A percentile compares a stretch with the other conserved stretches of the same genome.
Conservation (phyloP, 30 jellyfish, hydroid and myxozoan genomes). For the Chrysaora quinquecirrha region DNA sequence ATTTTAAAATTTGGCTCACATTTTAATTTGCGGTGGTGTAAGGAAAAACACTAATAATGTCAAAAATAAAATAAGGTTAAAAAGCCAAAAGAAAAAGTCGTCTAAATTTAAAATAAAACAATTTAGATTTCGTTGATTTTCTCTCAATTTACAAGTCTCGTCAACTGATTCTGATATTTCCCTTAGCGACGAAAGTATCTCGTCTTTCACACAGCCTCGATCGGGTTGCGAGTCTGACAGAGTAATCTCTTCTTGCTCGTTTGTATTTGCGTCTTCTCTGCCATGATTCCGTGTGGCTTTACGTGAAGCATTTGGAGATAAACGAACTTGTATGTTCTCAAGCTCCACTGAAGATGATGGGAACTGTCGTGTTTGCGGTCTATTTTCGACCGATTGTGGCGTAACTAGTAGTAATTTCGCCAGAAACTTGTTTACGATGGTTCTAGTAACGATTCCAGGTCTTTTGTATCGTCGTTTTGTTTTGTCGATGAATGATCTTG, state of each 20-base stretch:
- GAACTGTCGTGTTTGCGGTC: not conserved
- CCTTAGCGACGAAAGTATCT: constrained; percentile 8
- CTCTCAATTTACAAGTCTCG: constrained; percentile 4
- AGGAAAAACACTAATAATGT: constrained; percentile 19
- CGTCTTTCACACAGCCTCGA: not conserved
- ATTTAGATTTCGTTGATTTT: not conserved
- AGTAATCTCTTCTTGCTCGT: not conserved
- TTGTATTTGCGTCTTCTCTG: not conserved
- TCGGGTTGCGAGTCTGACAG: no score
- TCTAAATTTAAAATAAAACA: constrained; percentile 9
- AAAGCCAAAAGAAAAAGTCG: constrained; percentile 47
- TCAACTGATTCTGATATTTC: constrained; percentile 27
- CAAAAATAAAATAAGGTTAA: constrained; percentile 15
- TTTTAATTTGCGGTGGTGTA: constrained; percentile 24
- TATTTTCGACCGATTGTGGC: not conserved
- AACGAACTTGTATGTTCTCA: constrained; percentile 11
- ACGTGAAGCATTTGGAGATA: not conserved
- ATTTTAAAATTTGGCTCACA: no score
- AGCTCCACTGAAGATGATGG: not conserved
- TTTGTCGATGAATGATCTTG: constrained; percentile 43
- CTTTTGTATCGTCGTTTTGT: constrained; percentile 24
- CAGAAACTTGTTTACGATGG: constrained; percentile 16
- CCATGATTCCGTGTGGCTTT: not conserved
- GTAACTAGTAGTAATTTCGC: constrained; percentile 14
- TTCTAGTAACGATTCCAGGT: constrained; percentile 27